Evolutionary conservation across 2,797 vertebrate genomes (phyloP).

Genomic region (Sylvia borin): DNA sequence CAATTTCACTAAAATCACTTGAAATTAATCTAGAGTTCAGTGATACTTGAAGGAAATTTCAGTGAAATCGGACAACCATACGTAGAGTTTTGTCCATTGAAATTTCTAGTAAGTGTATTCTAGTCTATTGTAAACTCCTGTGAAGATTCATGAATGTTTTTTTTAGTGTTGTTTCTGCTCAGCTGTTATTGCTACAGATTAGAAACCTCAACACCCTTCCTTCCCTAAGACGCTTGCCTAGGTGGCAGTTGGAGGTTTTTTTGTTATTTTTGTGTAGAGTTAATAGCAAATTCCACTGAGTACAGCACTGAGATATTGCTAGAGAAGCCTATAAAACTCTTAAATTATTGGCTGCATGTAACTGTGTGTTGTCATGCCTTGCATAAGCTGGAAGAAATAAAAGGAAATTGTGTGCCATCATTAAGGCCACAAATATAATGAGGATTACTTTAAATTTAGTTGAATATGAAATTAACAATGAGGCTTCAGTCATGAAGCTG

Average conservation of each 20-base stretch:
- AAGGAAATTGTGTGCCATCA: conserved; percentile 49
- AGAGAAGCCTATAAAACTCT: conserved; percentile 62
- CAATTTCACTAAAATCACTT: not conserved
- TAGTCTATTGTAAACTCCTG: not conserved
- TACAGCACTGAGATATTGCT: conserved; percentile 1
- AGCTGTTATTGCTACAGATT: not conserved
- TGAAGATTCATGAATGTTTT: not conserved
- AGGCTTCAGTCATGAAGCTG: not conserved
- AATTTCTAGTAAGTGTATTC: not conserved
- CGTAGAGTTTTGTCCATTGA: not conserved
- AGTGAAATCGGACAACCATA: not conserved
- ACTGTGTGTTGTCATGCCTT: conserved; percentile 38
- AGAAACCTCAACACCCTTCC: not conserved
- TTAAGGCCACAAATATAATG: conserved; percentile 40
- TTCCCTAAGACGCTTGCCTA: not conserved
- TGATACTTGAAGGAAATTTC: not conserved
- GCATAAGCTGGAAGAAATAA: conserved; percentile 60
- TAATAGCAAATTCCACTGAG: conserved; percentile 9
- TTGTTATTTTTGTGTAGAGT: not conserved
- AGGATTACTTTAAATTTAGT: conserved; percentile 58
- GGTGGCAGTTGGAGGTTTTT: not conserved
- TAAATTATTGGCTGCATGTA: conserved; percentile 31
- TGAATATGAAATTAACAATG: conserved; percentile 48
- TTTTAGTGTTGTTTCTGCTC: not conserved
- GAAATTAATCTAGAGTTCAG: not conserved